phyloP scores from a whole-genome alignment of 2,888 invertebrate species.

The Blera fallax region DNA sequence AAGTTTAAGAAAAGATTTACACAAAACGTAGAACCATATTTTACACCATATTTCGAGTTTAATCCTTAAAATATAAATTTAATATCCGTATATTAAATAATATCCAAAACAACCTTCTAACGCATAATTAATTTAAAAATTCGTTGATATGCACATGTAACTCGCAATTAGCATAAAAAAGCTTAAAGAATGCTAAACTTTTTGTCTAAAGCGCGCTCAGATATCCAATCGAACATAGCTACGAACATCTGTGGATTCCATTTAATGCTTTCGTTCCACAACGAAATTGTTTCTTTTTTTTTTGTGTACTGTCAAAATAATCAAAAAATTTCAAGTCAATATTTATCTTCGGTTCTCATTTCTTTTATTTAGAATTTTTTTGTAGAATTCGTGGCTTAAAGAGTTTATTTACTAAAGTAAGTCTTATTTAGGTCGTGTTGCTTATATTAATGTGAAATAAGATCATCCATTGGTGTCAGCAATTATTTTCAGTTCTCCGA shows the following conservation, averaged over 20 bases:
- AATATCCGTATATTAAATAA: no score
- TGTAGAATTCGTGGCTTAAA: not conserved
- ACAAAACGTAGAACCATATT: no score
- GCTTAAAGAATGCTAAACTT: not conserved
- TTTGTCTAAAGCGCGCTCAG: not conserved
- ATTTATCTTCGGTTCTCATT: not conserved
- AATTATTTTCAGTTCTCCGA: no score
- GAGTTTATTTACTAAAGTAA: not conserved
- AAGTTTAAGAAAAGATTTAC: no score
- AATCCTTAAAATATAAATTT: no score
- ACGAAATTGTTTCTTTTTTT: not conserved
- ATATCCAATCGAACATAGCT: constrained; percentile 1
- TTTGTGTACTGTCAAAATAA: not conserved
- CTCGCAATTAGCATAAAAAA: not conserved
- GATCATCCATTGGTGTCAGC: no score
- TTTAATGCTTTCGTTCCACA: not conserved
- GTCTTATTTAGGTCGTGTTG: not conserved
- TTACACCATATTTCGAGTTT: no score
- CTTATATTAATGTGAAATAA: not conserved
- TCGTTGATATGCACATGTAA: not conserved
- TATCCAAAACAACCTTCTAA: no score
- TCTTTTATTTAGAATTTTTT: not conserved
- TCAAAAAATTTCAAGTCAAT: not conserved
- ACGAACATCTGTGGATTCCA: not conserved
- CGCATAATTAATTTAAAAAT: no score